A percentile compares a stretch with the other conserved stretches of the same genome.
phyloP scores from a whole-genome alignment of 2,113 vertebrate species.

The Brienomyrus longianalis region DNA sequence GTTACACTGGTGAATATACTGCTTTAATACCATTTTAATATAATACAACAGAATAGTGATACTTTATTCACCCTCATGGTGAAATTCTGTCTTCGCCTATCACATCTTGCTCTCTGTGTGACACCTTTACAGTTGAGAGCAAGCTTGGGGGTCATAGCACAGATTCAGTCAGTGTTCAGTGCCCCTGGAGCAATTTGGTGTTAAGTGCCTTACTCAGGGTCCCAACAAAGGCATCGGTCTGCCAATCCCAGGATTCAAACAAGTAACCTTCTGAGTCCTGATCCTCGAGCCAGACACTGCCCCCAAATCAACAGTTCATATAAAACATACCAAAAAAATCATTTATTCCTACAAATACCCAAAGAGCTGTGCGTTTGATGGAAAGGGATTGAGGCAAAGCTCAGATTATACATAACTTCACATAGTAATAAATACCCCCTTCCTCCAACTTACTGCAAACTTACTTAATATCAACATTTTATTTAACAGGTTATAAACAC shows the following conservation, averaged over 20 bases:
- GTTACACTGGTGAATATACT: not conserved
- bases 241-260: not conserved
- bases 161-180: not conserved
- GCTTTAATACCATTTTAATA: not conserved
- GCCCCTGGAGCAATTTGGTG: not conserved
- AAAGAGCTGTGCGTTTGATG: not conserved
- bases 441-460: not conserved
- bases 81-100: not conserved
- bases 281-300: not conserved
- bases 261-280: not conserved
- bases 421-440: not conserved
- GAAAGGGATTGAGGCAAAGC: not conserved
- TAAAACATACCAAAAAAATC: not conserved
- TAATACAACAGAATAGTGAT: not conserved
- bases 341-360: not conserved
- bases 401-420: not conserved
- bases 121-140: not conserved
- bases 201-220: not conserved
- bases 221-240: not conserved
- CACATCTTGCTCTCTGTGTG: not conserved
- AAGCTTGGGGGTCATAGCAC: not conserved
- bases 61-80: not conserved
- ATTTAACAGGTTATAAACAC: not conserved
- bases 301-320: not conserved
- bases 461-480: not conserved